A percentile compares a stretch with the other conserved stretches of the same genome.
Conservation (phyloP, 2,113 vertebrate genomes). For the Gorilla gorilla region DNA sequence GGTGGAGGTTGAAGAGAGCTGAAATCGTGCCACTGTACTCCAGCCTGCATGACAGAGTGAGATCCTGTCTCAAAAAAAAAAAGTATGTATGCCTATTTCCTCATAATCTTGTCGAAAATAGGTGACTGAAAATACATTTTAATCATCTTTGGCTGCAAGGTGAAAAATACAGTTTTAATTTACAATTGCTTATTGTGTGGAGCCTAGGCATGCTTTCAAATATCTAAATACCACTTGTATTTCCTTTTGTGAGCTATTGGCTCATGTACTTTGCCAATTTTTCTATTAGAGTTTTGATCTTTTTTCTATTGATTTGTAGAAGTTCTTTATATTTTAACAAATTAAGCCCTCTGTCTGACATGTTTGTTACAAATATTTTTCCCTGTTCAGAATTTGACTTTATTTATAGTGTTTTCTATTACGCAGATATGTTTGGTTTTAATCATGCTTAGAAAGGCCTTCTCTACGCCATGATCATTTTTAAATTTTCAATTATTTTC, state of each 20-base stretch:
- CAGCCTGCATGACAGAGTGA: too few species aligned
- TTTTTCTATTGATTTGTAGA: constrained; percentile 1
- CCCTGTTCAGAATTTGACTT: neutral
- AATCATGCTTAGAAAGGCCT: constrained; percentile 9
- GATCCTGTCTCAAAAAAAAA: too few species aligned
- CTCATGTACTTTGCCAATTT: neutral
- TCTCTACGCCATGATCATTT: constrained; percentile 15
- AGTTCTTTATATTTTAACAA: constrained; percentile 46
- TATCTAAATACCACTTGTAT: neutral
- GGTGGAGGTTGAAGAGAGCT: too few species aligned
- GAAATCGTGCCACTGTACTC: too few species aligned
- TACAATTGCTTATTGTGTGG: neutral
- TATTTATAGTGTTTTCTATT: neutral
- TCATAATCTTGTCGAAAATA: constrained; percentile 14
- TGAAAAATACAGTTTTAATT: constrained; percentile 17
- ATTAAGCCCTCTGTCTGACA: neutral
- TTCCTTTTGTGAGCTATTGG: constrained; percentile 12
- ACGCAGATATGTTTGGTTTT: constrained; percentile 18
- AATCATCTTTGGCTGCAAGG: neutral
- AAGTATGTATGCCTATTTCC: neutral
- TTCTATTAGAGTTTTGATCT: neutral
- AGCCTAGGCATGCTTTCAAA: neutral
- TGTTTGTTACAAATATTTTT: constrained; percentile 51
- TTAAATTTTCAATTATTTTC: neutral
- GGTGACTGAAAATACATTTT: constrained; percentile 9